Evolutionary conservation across 1,140 invertebrate species (phyloP).

Genomic region (Vollenhovia emeryi): DNA sequence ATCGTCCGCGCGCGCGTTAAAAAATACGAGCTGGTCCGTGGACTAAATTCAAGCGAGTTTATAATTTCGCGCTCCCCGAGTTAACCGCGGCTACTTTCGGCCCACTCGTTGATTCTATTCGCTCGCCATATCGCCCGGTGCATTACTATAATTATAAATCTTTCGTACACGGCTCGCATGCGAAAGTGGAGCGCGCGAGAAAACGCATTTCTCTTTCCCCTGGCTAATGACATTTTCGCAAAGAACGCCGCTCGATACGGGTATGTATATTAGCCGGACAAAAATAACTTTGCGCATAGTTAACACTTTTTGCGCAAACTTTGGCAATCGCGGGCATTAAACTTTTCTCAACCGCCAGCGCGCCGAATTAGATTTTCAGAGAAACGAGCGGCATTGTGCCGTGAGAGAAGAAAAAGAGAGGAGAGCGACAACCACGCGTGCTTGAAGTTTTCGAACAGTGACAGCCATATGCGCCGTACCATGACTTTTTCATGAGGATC

Average conservation of each 20-base stretch:
- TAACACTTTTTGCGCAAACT: constrained; percentile 16
- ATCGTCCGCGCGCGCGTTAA: neutral
- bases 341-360: constrained; percentile 19
- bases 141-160: neutral
- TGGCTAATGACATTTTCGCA: constrained; percentile 6
- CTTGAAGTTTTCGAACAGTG: constrained; percentile 32
- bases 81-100: neutral
- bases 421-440: neutral
- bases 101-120: neutral
- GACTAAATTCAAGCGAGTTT: neutral
- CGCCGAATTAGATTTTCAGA: constrained; percentile 33
- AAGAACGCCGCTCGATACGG: neutral
- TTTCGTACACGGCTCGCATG: neutral
- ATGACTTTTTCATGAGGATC: constrained; percentile 44
- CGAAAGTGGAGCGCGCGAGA: neutral
- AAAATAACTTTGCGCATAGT: constrained; percentile 16
- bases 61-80: neutral
- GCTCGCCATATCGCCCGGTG: neutral
- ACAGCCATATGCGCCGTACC: neutral
- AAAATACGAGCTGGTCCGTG: neutral
- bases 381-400: constrained; percentile 13
- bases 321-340: constrained; percentile 20
- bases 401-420: neutral
- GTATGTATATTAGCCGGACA: neutral
- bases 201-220: neutral